Evolutionary conservation across 2,113 vertebrate genomes (phyloP).

Genomic region (Muntiacus reevesi): DNA sequence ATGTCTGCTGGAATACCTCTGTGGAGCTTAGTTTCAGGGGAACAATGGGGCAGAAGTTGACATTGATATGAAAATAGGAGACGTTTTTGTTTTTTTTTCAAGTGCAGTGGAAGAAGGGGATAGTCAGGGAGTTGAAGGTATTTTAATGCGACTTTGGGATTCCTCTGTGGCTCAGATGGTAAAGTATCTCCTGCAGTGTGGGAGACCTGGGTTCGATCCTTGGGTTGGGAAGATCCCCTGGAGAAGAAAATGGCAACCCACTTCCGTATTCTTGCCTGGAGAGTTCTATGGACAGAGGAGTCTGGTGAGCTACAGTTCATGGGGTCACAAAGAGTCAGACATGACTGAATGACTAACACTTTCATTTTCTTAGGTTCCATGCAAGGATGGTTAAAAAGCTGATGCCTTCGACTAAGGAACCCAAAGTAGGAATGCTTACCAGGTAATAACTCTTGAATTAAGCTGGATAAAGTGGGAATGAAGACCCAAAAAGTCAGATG

Average conservation of each 20-base stretch:
- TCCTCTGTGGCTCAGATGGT: not conserved
- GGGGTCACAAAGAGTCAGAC: not conserved
- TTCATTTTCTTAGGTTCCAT: not conserved
- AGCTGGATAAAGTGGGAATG: not conserved
- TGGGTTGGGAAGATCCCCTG: not conserved
- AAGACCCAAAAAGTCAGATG: not conserved
- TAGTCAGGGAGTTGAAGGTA: not conserved
- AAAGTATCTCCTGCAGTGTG: not conserved
- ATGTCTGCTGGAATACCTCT: not conserved
- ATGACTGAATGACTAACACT: not conserved
- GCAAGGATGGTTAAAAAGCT: not conserved
- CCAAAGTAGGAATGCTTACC: not conserved
- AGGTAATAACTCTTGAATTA: not conserved
- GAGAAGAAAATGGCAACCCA: not conserved
- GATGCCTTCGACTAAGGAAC: not conserved
- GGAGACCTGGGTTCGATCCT: not conserved
- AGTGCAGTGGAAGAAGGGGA: not conserved
- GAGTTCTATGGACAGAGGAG: not conserved
- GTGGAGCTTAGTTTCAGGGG: not conserved
- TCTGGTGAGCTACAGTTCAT: not conserved
- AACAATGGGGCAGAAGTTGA: not conserved
- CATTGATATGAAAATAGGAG: not conserved
- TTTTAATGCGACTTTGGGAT: not conserved
- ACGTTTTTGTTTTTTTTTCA: not conserved
- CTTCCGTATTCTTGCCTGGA: not conserved